Evolutionary conservation across 2,888 invertebrate genomes (phyloP), one percentile per base, ranked within the genome.

Genomic region (Selenia dentaria): DNA sequence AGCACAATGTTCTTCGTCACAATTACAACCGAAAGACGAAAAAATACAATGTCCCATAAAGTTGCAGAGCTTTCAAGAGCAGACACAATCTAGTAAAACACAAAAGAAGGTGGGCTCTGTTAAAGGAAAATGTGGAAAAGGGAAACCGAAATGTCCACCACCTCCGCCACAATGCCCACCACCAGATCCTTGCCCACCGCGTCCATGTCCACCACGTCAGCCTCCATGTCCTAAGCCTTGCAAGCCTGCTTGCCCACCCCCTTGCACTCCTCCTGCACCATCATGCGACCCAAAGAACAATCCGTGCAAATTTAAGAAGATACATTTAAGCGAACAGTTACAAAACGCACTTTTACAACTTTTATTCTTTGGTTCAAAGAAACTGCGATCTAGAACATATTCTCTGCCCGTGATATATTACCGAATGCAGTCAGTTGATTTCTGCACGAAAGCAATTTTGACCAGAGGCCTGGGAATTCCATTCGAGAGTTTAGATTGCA

Each of bases 1-100:
- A 22, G 8, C 8, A 8, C 6, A 6, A 6, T 22, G 22, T 22
- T 2, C 22, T 22, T 6, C 2, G 8, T 8, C 22, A 8, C 22
- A 22, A 6, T 2, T 8, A 8, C 6, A 8, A 6, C 8, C 22
- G 8, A 22, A 22, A 8, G 22, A 22, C 8, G 22, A 22, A 6
- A 8, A 53, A 10, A 51, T 4, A 70, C 79, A 41, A 51, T 86
- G 20, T 43, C 85, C n/a, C 64, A 40, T 11, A 62, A 60, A 29
- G 76, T 84, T 0, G 64, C 79, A 20, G 51, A 22, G 18, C n/a
- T n/a, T n/a, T n/a, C n/a, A 18, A 18, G 66, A 24, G 70, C 70
- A 1, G 81, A 65, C n/a, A n/a, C 34, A 47, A 3, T 52, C 51
- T 25, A 25, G 4, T 36, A 4, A 3, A 39, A 37, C 1, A 40